Percentiles rank a stretch among this genome's conserved stretches.
Evolutionary conservation across 2,113 vertebrate species (phyloP).

Genomic region (Aphelocoma coerulescens): DNA sequence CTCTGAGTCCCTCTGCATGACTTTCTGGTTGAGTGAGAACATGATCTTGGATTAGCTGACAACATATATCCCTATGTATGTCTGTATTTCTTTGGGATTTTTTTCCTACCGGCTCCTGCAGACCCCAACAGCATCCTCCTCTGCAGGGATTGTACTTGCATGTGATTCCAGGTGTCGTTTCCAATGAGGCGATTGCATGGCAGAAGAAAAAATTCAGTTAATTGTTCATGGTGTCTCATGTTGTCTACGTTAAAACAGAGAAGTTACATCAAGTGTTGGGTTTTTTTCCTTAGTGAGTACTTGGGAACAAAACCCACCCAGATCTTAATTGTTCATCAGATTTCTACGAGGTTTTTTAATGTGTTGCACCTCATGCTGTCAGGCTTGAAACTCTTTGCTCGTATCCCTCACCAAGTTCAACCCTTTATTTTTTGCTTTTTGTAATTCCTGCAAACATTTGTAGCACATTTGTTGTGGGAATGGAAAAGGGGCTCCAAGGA

Average conservation of each 20-base stretch:
- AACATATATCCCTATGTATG: background rate
- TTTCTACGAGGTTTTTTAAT: background rate
- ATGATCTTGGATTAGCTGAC: slow-evolving; percentile 47
- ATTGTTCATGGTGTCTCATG: background rate
- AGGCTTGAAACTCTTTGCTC: background rate
- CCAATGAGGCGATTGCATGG: background rate
- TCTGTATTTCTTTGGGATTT: background rate
- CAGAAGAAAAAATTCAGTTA: background rate
- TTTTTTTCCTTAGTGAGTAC: background rate
- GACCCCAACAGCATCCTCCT: background rate
- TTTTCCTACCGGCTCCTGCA: background rate
- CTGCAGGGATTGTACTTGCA: slow-evolving; percentile 15
- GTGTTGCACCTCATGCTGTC: background rate
- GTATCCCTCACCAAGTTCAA: background rate
- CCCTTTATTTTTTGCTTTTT: background rate
- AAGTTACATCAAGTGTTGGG: background rate
- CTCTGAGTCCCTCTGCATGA: background rate
- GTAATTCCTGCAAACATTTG: background rate
- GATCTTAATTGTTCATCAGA: background rate
- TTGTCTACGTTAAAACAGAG: background rate
- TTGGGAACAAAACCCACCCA: background rate
- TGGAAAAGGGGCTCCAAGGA: background rate
- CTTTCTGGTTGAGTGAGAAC: slow-evolving; percentile 40
- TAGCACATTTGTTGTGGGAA: background rate
- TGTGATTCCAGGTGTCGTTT: background rate